Evolutionary conservation across 2,888 invertebrate genomes (phyloP).

Genomic region (Brachypalpus laphriformis): DNA sequence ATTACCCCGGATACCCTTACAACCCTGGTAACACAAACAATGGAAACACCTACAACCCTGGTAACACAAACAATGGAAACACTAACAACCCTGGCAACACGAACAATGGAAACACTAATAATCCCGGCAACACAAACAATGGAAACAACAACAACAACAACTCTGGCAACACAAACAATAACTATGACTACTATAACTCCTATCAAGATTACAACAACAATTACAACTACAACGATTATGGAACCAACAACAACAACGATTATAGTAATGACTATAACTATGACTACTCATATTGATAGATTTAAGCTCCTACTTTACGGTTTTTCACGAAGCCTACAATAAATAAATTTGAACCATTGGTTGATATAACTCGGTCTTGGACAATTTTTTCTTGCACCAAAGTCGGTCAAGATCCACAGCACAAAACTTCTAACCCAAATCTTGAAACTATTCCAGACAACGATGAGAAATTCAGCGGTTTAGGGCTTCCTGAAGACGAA

Average conservation of each 20-base stretch:
- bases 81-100: neutral
- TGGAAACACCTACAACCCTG: slow-evolving; percentile 28
- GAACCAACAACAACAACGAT: slow-evolving; percentile 35
- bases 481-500: neutral
- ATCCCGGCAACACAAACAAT: slow-evolving; percentile 40
- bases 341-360: slow-evolving; percentile 37
- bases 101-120: slow-evolving; percentile 30
- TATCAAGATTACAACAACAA: slow-evolving; percentile 37
- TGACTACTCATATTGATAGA: slow-evolving; percentile 24
- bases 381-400: slow-evolving; percentile 34
- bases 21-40: slow-evolving; percentile 24
- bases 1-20: neutral
- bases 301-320: neutral
- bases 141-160: neutral
- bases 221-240: slow-evolving; percentile 30
- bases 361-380: slow-evolving; percentile 6
- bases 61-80: slow-evolving; percentile 15
- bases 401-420: neutral
- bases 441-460: slow-evolving; percentile 37
- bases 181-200: slow-evolving; percentile 36
- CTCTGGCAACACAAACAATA: slow-evolving; percentile 5
- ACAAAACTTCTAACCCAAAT: neutral
- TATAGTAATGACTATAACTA: slow-evolving; percentile 40
- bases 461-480: slow-evolving; percentile 17
- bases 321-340: neutral